These are phyloP conservation scores for Pelobates cultripes DNA, from an alignment of 2,797 vertebrate species.

Conservation along the genomic window DNA sequence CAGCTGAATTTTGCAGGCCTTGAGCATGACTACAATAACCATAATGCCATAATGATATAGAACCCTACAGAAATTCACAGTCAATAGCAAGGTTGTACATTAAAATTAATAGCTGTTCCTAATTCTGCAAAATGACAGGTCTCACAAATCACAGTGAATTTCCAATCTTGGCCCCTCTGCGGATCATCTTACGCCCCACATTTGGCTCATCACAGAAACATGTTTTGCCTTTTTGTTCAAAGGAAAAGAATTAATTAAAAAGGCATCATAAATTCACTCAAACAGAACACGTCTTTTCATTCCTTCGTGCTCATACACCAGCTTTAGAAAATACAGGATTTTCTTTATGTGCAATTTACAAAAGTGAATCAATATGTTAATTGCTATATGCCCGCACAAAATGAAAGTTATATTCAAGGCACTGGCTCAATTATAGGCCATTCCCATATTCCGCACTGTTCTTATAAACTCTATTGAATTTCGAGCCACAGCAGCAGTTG, in stretches of 20 bases:
- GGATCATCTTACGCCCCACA: neutral
- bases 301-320: neutral
- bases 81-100: neutral
- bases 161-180: neutral
- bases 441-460: conserved; percentile 1
- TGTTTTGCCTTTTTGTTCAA: neutral
- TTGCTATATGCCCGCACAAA: neutral
- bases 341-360: conserved; percentile 22
- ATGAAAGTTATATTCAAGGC: conserved; percentile 31
- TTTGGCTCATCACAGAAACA: too few species aligned
- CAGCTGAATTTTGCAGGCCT: too few species aligned
- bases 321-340: conserved; percentile 6
- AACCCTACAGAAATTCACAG: neutral
- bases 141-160: conserved; percentile 3
- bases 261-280: conserved; percentile 24
- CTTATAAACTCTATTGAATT: conserved; percentile 8
- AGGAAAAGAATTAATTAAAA: conserved; percentile 28
- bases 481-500: neutral
- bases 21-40: too few species aligned
- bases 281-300: conserved; percentile 24
- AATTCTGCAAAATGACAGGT: neutral
- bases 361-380: conserved; percentile 31
- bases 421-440: conserved; percentile 10
- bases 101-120: neutral
- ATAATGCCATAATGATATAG: neutral